Evolutionary conservation across 1,140 invertebrate species (phyloP), one percentile per base, ranked within the genome.

Genomic region (Apis cerana): DNA sequence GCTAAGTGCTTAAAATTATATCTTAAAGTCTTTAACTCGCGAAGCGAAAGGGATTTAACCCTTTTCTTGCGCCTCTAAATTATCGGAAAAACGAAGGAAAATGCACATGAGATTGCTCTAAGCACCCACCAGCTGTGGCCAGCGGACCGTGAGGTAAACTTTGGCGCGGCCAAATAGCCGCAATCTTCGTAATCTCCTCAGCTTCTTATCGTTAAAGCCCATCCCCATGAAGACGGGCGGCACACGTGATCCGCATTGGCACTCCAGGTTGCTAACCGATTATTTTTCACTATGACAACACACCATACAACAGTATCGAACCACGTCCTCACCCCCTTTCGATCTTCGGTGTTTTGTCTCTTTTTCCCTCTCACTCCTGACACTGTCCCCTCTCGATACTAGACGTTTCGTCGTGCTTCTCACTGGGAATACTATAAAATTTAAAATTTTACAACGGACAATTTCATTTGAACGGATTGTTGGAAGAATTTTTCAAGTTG

Each of bases 81-180:
- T 82, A 82, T 68, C 21, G 74, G 64, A 52, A 67, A 15, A 82
- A 69, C 54, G 43, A 43, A 12, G 27, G 43, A 69, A 82, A 82
- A 76, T 82, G 80, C 68, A 76, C 80, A 82, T 77, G 81, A 67
- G 75, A 82, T 65, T 70, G 72, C 50, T 61, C 54, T 71, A 70
- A 72, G 64, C 82, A 91, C 89, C 86, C 93, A 96, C 95, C 95
- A 96, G 91, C 91, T 95, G 95, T 62, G 95, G 95, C 95, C 95
- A 96, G 88, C 95, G 94, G 65, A 96, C 95, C 80, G 95, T 95
- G 64, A 96, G 94, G 91, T 96, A 96, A 85, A 96, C 95, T 91
- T 96, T 96, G 82, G 95, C 95, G 89, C 95, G 93, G 91, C 95
- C 95, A 91, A 96, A 96, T 88, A 96, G 95, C 90, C 95, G 94